Base-by-base conservation (phyloP, 2,888 invertebrate genomes). In the Dicyrtoma fusca region DNA sequence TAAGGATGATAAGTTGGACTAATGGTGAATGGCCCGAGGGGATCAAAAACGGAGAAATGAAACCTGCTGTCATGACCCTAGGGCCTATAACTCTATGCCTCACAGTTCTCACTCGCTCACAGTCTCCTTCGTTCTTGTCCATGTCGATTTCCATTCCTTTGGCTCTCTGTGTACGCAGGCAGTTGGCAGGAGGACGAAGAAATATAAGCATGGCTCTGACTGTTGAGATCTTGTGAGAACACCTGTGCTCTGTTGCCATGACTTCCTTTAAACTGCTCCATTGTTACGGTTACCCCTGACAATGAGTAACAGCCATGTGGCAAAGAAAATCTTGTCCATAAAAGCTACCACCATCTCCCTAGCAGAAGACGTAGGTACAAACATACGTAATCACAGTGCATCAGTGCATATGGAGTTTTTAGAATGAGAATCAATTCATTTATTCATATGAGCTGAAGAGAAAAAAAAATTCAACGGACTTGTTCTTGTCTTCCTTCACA, bases 61-160 rank as follows among this genome's bases (percentile, higher is more conserved):
- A 69, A 69, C 69, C 61, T 69, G 63, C 61, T 69, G 69, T 69
- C 59, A 70, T 70, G 62, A 70, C 62, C 70, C 70, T 51, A 45
- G 49, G 69, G 49, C 57, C 17, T 64, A 42, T 19, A 61, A 34
- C 34, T 5, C 34, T 34, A 34, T 5, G 8, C 34, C 34, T 34
- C 34, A 34, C 34, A 34, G 34, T 34, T 34, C 34, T 34, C 34
- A 5, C 4, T 34, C 34, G 3, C 34, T 34, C 34, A 34, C 34
- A 34, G 34, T 8, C 34, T 34, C 34, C 34, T 34, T 34, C n/a
- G 34, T 34, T 8, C 34, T 5, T 34, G 34, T 34, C 34, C 34
- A 34, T 34, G 34, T 34, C 4, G 34, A 34, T 34, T 34, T 8
- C 34, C 34, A n/a, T n/a, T n/a, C n/a, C n/a, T n/a, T n/a, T 34